Evolutionary conservation across 2,113 vertebrate species (phyloP).

Genomic region (Octodon degus): DNA sequence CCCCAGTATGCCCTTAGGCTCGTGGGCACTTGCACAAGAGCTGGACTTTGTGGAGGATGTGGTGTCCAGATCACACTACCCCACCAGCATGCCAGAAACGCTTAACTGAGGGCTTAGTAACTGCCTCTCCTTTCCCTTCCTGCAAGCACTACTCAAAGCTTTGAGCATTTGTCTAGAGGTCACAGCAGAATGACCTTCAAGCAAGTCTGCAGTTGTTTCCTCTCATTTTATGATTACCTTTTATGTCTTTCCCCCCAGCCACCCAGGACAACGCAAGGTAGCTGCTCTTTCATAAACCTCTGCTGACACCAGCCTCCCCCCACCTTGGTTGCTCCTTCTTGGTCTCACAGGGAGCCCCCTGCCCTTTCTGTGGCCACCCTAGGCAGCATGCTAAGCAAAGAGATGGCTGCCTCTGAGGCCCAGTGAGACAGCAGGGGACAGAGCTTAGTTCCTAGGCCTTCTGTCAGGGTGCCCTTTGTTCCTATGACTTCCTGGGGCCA

Average conservation of each 20-base stretch:
- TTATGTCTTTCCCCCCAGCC: too few relatives aligned
- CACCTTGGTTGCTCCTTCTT: neutral
- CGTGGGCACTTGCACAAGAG: neutral
- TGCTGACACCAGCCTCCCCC: neutral
- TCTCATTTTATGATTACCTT: neutral
- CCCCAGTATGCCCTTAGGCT: neutral
- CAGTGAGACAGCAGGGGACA: neutral
- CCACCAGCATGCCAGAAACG: neutral
- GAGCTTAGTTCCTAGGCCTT: conserved; percentile 44
- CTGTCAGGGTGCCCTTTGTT: conserved; percentile 41
- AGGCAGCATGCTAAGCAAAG: conserved; percentile 20
- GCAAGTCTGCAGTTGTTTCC: neutral
- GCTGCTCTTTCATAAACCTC: neutral
- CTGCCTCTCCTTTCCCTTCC: too few relatives aligned
- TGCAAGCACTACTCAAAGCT: neutral
- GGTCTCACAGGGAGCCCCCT: neutral
- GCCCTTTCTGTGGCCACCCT: conserved; percentile 33
- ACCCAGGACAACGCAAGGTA: neutral
- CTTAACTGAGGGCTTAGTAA: neutral
- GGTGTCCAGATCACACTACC: neutral
- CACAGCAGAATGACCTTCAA: neutral
- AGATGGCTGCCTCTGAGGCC: conserved; percentile 72
- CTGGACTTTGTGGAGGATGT: neutral
- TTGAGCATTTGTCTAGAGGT: neutral
- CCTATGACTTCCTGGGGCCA: conserved; percentile 44